Evolutionary conservation across 1,140 invertebrate genomes (phyloP).

Genomic region (Cryptotermes secundus): DNA sequence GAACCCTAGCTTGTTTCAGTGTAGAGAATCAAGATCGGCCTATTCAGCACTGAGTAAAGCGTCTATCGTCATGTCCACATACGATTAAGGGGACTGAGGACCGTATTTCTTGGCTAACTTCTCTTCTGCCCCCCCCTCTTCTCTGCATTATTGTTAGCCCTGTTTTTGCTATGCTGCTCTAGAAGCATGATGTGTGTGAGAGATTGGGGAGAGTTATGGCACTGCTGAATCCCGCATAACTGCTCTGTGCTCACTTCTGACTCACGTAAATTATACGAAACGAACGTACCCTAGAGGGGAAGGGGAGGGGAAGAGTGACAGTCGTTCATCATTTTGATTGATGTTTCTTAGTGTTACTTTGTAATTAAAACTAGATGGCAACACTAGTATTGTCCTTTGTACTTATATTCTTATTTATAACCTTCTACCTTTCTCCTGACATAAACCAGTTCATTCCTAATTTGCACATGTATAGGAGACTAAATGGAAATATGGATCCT

Average conservation of each 20-base stretch:
- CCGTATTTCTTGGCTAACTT: constrained; percentile 13
- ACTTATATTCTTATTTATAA: constrained; percentile 2
- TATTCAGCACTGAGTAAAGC: neutral
- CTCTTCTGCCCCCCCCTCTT: neutral
- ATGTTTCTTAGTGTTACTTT: constrained; percentile 30
- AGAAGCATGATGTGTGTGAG: constrained; percentile 26
- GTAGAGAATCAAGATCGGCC: too few species aligned
- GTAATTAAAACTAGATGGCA: constrained; percentile 31
- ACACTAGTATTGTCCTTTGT: constrained; percentile 12
- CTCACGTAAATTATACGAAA: constrained; percentile 30
- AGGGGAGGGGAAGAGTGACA: constrained; percentile 20
- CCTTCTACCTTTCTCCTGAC: neutral
- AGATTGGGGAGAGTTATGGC: constrained; percentile 30
- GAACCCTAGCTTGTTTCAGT: too few species aligned
- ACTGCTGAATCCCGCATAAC: constrained; percentile 30
- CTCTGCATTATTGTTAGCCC: constrained; percentile 28
- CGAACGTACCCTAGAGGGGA: constrained; percentile 23
- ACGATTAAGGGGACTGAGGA: neutral
- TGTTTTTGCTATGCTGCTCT: constrained; percentile 29
- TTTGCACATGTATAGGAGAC: constrained; percentile 32
- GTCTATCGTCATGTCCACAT: neutral
- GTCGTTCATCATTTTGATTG: constrained; percentile 31
- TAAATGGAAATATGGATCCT: neutral
- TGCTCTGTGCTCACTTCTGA: constrained; percentile 18
- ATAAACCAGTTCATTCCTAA: constrained; percentile 19